A percentile compares a stretch with the other conserved stretches of the same genome.
These are phyloP conservation scores for Cheilosia urbana DNA, from an alignment of 2,888 invertebrate genomes.

Conservation along the genomic window DNA sequence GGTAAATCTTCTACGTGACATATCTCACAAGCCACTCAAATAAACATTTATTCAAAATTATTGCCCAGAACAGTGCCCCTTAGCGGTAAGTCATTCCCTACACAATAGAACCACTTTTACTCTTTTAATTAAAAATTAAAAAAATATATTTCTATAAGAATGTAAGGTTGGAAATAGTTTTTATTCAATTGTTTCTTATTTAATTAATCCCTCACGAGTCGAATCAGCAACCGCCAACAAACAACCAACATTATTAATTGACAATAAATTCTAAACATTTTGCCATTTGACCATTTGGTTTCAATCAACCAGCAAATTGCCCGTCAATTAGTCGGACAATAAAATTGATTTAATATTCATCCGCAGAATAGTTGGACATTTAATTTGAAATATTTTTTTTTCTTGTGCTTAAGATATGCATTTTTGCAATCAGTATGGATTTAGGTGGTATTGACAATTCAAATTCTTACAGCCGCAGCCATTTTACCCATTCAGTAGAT, in stretches of 20 bases:
- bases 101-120: neutral
- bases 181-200: neutral
- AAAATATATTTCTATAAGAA: neutral
- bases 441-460: conserved; percentile 56
- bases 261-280: conserved; percentile 54
- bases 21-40: no score
- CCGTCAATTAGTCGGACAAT: conserved; percentile 71
- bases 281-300: conserved; percentile 52
- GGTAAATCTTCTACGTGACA: no score
- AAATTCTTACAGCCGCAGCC: conserved; percentile 21
- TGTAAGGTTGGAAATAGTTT: neutral
- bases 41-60: no score
- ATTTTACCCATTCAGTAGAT: neutral
- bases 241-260: conserved; percentile 35
- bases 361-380: conserved; percentile 34
- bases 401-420: conserved; percentile 14
- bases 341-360: conserved; percentile 74
- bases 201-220: conserved; percentile 23
- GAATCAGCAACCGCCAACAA: neutral
- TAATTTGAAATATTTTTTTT: conserved; percentile 16
- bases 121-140: neutral
- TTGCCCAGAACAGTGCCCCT: no score
- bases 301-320: conserved; percentile 65
- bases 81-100: no score
- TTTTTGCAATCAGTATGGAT: conserved; percentile 62